phyloP scores from a whole-genome alignment of 2,113 vertebrate genomes.

The Ceyx margarethae region DNA sequence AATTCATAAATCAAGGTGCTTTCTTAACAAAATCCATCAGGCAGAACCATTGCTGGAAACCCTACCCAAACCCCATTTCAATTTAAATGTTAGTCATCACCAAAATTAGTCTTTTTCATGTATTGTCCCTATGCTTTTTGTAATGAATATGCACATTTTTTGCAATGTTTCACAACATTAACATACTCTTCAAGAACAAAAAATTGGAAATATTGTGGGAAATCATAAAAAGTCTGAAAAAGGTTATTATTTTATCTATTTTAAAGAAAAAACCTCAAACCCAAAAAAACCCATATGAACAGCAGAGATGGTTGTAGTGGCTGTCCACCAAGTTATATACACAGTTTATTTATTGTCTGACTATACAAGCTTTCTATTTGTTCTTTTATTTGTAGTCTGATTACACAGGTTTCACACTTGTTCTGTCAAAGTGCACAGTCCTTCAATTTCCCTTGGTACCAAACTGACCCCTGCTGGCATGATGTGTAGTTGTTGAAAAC shows the following conservation, averaged over 20 bases:
- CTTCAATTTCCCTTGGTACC: background rate
- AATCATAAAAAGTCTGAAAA: background rate
- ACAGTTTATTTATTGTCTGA: background rate
- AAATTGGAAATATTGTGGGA: background rate
- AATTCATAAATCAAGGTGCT: background rate
- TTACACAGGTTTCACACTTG: background rate
- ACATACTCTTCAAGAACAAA: background rate
- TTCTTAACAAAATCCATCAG: background rate
- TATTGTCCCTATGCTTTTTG: background rate
- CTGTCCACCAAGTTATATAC: background rate
- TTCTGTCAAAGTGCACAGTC: background rate
- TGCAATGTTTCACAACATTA: background rate
- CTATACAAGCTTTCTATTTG: background rate
- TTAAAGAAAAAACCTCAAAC: background rate
- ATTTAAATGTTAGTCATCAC: background rate
- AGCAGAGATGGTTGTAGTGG: background rate
- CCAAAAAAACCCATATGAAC: background rate
- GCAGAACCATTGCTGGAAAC: background rate
- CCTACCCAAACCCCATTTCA: background rate
- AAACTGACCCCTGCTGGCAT: slow-evolving; percentile 65
- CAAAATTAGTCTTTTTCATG: background rate
- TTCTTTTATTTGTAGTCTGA: background rate
- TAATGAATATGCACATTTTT: background rate
- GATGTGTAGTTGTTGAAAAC: background rate
- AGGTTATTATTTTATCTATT: background rate